phyloP scores from a whole-genome alignment of 2,113 vertebrate genomes.

The Protomyctophum bolini region DNA sequence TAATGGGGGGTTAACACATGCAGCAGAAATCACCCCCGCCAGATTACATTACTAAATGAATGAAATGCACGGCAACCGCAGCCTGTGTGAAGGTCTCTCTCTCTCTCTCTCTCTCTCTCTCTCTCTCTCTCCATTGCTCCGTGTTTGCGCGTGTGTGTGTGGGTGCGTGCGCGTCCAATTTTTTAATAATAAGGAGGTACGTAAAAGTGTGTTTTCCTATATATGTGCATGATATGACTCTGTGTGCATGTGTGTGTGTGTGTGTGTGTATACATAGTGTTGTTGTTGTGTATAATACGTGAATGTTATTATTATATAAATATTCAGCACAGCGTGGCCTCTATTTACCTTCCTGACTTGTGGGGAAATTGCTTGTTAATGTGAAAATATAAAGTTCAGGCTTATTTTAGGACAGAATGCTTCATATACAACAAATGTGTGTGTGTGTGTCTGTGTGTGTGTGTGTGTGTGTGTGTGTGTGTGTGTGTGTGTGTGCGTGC shows the following conservation, averaged over 20 bases:
- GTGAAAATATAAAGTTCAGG: slow-evolving; percentile 83
- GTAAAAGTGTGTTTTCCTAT: background rate
- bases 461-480: background rate
- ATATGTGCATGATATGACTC: slow-evolving; percentile 20
- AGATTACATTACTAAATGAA: slow-evolving; percentile 97
- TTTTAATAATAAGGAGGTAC: slow-evolving; percentile 48
- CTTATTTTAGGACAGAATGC: slow-evolving; percentile 32
- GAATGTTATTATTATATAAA: slow-evolving; percentile 64
- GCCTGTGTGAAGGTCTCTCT: too few species aligned
- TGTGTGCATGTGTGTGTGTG: slow-evolving; percentile 20
- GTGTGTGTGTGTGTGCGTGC: background rate
- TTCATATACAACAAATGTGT: slow-evolving; percentile 28
- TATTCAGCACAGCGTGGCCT: slow-evolving; percentile 86
- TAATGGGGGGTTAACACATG: slow-evolving; percentile 76
- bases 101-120: background rate
- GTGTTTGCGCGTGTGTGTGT: slow-evolving; percentile 25
- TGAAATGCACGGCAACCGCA: slow-evolving; percentile 83
- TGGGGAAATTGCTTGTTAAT: slow-evolving; percentile 90
- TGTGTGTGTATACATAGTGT: slow-evolving; percentile 12
- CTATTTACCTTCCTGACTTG: slow-evolving; percentile 83
- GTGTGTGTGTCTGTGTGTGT: slow-evolving; percentile 13
- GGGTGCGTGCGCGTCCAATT: slow-evolving; percentile 24
- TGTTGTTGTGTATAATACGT: slow-evolving; percentile 12
- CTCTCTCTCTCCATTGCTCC: too few species aligned
- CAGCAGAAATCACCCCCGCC: slow-evolving; percentile 83